Conservation (phyloP, 2,888 invertebrate species). For the Torymus tubicola region DNA sequence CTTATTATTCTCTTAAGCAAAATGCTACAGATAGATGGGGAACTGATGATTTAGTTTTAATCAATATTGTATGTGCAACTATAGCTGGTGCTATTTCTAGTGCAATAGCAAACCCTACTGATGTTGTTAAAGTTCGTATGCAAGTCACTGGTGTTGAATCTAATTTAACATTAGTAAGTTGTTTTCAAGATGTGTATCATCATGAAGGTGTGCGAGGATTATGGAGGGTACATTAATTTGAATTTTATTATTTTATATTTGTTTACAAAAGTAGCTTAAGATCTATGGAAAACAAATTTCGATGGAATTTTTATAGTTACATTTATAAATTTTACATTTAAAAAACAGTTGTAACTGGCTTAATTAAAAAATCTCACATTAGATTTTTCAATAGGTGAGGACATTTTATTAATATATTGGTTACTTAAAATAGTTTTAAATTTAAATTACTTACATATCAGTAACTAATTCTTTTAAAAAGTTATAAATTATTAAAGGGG, state of each 20-base stretch:
- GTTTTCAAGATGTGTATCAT: constrained; percentile 89
- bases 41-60: constrained; percentile 74
- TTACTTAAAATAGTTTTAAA: too few species aligned
- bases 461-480: too few species aligned
- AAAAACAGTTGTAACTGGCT: too few species aligned
- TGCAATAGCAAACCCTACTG: constrained; percentile 97
- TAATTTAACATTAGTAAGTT: constrained; percentile 80
- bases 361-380: too few species aligned
- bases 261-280: background rate
- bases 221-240: constrained; percentile 83
- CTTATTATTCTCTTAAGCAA: constrained; percentile 93
- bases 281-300: too few species aligned
- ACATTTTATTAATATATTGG: too few species aligned
- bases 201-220: constrained; percentile 91
- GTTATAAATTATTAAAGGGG: too few species aligned
- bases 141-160: constrained; percentile 82
- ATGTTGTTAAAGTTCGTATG: constrained; percentile 97
- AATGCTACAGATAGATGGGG: constrained; percentile 75
- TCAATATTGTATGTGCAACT: constrained; percentile 89
- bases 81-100: constrained; percentile 93
- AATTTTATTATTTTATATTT: constrained; percentile 30
- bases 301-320: too few species aligned
- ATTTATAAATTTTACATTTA: too few species aligned
- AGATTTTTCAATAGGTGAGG: too few species aligned
- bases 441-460: too few species aligned